A percentile compares a stretch with the other conserved stretches of the same genome.
phyloP scores from a whole-genome alignment of 2,113 vertebrate species.

The Harpagus bidentatus region DNA sequence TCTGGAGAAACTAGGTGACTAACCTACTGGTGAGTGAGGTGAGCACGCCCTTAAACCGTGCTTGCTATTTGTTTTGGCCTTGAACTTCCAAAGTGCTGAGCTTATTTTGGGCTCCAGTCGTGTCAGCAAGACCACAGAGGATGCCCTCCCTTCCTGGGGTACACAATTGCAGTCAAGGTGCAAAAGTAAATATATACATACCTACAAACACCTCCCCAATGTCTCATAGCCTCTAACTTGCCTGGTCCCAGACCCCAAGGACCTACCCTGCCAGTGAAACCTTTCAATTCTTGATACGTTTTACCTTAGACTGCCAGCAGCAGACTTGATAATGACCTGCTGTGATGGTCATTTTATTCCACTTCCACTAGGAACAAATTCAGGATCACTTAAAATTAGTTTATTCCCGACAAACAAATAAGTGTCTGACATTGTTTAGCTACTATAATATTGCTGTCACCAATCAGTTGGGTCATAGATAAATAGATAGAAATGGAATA shows the following conservation, averaged over 20 bases:
- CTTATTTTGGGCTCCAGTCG: accelerated
- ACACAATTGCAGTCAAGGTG: background rate
- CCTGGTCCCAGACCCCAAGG: background rate
- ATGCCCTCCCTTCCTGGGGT: background rate
- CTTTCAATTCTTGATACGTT: background rate
- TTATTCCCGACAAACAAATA: background rate
- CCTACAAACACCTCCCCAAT: background rate
- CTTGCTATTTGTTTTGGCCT: background rate
- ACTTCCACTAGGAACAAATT: background rate
- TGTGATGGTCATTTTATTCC: background rate
- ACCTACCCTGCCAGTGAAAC: background rate
- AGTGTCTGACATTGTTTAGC: background rate
- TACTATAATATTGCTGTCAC: background rate
- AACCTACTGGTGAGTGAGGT: background rate
- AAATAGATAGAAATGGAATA: background rate
- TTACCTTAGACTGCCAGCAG: background rate
- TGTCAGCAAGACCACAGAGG: background rate
- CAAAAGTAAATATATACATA: background rate
- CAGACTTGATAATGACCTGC: background rate
- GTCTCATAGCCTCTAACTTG: background rate
- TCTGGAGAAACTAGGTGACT: background rate
- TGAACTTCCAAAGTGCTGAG: background rate
- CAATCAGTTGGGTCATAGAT: background rate
- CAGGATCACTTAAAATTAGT: background rate
- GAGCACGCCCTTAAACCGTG: background rate